Conservation (phyloP, 2,888 invertebrate species). For the Invenusta paracnida region DNA sequence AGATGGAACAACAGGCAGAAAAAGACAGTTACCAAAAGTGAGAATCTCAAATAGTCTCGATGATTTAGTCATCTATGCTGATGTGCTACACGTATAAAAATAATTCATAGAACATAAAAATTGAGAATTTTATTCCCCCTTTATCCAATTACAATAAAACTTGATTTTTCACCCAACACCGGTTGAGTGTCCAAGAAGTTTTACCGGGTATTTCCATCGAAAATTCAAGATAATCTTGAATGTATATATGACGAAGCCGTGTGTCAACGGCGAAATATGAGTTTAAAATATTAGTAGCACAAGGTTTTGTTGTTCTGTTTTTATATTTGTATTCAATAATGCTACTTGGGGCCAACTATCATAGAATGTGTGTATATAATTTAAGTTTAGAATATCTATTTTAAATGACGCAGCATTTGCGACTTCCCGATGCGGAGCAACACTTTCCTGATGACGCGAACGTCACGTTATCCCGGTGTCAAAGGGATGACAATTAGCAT, state of each 20-base stretch:
- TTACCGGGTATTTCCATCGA: too few relatives aligned
- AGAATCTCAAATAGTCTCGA: neutral
- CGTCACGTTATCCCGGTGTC: neutral
- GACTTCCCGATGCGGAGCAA: neutral
- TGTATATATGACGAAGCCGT: too few relatives aligned
- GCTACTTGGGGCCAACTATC: too few relatives aligned
- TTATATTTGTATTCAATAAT: too few relatives aligned
- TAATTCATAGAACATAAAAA: neutral
- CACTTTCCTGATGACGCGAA: neutral
- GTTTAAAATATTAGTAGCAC: too few relatives aligned
- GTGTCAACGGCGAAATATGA: too few relatives aligned
- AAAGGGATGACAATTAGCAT: neutral
- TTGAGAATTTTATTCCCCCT: neutral
- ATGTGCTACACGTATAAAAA: neutral
- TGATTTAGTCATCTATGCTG: neutral
- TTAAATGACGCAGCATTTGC: neutral
- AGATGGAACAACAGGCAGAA: neutral
- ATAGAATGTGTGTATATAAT: neutral
- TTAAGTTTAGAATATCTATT: neutral
- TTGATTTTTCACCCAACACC: neutral
- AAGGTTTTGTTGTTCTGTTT: too few relatives aligned
- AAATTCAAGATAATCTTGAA: too few relatives aligned
- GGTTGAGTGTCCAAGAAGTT: neutral
- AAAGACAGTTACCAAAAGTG: neutral
- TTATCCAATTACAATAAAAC: neutral